These are phyloP conservation scores for Sialis fuliginosa DNA, from an alignment of 2,888 invertebrate genomes.

Conservation along the genomic window DNA sequence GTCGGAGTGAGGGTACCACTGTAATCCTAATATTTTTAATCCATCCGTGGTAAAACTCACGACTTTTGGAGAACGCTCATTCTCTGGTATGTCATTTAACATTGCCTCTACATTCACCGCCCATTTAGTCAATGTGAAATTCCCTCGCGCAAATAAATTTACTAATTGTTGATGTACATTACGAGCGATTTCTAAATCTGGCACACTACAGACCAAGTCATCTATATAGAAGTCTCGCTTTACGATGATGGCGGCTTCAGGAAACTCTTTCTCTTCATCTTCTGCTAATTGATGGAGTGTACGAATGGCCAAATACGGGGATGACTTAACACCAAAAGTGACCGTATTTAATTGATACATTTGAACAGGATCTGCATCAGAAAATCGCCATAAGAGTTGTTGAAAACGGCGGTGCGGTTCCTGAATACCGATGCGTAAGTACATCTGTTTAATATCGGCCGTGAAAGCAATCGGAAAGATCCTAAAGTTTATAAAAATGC, in stretches of 20 bases:
- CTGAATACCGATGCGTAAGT: constrained; percentile 5
- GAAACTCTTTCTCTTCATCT: not conserved
- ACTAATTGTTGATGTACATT: not conserved
- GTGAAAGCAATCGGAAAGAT: constrained; percentile 3
- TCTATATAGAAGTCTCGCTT: not conserved
- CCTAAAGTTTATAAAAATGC: constrained; percentile 1
- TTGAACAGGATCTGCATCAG: not conserved
- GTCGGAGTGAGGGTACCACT: no score
- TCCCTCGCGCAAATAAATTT: not conserved
- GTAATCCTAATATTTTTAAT: no score
- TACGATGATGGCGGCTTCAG: not conserved
- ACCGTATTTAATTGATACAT: not conserved
- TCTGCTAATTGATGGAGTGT: not conserved
- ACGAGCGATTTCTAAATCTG: not conserved
- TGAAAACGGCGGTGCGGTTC: not conserved
- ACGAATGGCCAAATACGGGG: not conserved
- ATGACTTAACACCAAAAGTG: not conserved
- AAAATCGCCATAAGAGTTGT: not conserved
- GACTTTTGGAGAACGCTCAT: no score
- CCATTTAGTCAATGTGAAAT: not conserved
- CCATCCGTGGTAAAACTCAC: no score
- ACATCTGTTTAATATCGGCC: constrained; percentile 7
- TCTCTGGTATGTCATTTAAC: no score
- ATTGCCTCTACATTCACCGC: no score
- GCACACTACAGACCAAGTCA: not conserved